Base-by-base conservation (phyloP, 1,140 invertebrate genomes). In the Wiebesia pumilae region DNA sequence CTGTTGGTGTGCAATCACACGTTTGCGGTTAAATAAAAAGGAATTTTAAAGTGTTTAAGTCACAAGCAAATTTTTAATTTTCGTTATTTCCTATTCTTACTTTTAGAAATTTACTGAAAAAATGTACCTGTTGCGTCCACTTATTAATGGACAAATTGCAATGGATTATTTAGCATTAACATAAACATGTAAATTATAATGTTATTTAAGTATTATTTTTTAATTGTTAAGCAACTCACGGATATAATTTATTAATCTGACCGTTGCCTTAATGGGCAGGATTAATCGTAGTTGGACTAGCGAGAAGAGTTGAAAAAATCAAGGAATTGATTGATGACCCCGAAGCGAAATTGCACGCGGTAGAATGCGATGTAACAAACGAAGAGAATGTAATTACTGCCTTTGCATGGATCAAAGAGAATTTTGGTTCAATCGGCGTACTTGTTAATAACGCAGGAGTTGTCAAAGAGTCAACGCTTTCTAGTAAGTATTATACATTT, bases 391-490 rank as follows among this genome's bases (percentile, higher is more conserved):
- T 97, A 6, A 85, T 94, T n/a, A 89, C 91, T 9, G 94, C 96
- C 80, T 97, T 97, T 88, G 90, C 94, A 14, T 95, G 94, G 94
- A 93, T 96, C 1, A 94, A 95, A 81, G 90, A 92, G 19, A 93
- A 93, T 33, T 90, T 96, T 14, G 96, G 96, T 6, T 93, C 95
- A 10, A 92, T 96, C n/a, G 95, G 96, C 90, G 93, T 97, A 9
- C 93, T 96, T 78, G 91, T 97, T 6, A 97, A 97, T 89, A 96
- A 96, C 90, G 96, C 96, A 0, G 96, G 96, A 4, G 87, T 95
- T 10, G 88, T 87, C 7, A 92, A 91, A 75, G 91, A 91, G 38
- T 89, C 90, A 0, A 90, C 90, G 0, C 87, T 92, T 0, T 88
- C 87, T 78, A 89, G 91, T 91, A 79, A 86, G 47, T 35, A 6